These are phyloP conservation scores for Toxostoma redivivum DNA, from an alignment of 2,113 vertebrate species.

Conservation along the genomic window DNA sequence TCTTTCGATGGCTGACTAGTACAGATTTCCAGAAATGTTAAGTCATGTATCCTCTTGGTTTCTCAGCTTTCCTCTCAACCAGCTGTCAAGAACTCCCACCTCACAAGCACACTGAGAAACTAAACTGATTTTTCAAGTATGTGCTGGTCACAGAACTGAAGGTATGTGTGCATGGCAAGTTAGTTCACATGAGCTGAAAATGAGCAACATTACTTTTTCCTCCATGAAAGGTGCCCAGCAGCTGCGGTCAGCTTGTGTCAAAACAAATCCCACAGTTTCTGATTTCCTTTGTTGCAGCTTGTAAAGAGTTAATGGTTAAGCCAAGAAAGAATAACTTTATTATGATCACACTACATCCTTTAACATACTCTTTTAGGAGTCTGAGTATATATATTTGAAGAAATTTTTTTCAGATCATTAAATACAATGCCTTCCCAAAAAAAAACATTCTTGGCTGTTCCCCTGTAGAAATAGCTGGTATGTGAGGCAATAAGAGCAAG, in stretches of 20 bases:
- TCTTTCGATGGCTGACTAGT: neutral
- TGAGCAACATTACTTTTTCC: neutral
- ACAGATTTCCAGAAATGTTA: neutral
- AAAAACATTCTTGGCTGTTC: neutral
- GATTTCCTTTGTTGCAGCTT: neutral
- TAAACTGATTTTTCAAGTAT: neutral
- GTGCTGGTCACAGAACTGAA: neutral
- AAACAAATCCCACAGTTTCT: neutral
- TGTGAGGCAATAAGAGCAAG: neutral
- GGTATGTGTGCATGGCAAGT: rapidly evolving
- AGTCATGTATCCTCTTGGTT: neutral
- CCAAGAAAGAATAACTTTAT: neutral
- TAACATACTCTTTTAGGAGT: neutral
- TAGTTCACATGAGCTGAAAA: neutral
- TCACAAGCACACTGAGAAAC: neutral
- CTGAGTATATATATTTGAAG: neutral
- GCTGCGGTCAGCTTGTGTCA: neutral
- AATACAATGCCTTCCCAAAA: neutral
- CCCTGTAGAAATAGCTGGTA: neutral
- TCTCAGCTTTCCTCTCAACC: neutral
- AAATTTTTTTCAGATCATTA: neutral
- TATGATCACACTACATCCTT: neutral
- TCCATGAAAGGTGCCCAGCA: neutral
- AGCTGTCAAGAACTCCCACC: neutral
- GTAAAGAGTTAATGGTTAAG: neutral